These are phyloP conservation scores for Sitodiplosis mosellana DNA, from an alignment of 1,140 invertebrate genomes.

Conservation along the genomic window DNA sequence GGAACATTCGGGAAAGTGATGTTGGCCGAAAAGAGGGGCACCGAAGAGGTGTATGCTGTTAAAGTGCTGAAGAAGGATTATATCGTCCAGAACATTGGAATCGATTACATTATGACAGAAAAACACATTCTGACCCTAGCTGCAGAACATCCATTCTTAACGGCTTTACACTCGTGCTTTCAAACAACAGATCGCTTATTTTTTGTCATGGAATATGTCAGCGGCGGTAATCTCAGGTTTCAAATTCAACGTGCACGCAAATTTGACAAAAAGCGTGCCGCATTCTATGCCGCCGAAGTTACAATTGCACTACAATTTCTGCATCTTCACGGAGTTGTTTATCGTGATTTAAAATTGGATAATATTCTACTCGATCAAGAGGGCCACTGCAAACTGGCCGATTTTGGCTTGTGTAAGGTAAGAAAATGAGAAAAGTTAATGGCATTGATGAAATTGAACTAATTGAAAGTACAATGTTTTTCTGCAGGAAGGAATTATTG, in stretches of 20 bases:
- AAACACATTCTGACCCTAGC: conserved; percentile 90
- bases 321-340: conserved; percentile 92
- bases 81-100: conserved; percentile 98
- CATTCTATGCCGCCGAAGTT: conserved; percentile 99
- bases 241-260: conserved; percentile 97
- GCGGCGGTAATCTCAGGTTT: conserved; percentile 99
- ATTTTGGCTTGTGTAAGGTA: conserved; percentile 97
- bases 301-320: conserved; percentile 95
- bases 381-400: conserved; percentile 96
- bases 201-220: conserved; percentile 86
- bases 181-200: conserved; percentile 89
- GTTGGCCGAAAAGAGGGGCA: conserved; percentile 85
- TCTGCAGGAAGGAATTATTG: conserved; percentile 30
- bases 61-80: conserved; percentile 98
- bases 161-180: conserved; percentile 94
- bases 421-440: conserved; percentile 26
- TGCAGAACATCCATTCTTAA: conserved; percentile 94
- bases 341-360: conserved; percentile 96
- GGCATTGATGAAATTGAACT: too few species aligned
- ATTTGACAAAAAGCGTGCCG: conserved; percentile 90
- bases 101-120: conserved; percentile 99
- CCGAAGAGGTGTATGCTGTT: conserved; percentile 93
- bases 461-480: neutral
- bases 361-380: conserved; percentile 96
- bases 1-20: conserved; percentile 99